These are phyloP conservation scores for Orchestia grillus DNA, from an alignment of 1,140 invertebrate genomes.

Conservation along the genomic window DNA sequence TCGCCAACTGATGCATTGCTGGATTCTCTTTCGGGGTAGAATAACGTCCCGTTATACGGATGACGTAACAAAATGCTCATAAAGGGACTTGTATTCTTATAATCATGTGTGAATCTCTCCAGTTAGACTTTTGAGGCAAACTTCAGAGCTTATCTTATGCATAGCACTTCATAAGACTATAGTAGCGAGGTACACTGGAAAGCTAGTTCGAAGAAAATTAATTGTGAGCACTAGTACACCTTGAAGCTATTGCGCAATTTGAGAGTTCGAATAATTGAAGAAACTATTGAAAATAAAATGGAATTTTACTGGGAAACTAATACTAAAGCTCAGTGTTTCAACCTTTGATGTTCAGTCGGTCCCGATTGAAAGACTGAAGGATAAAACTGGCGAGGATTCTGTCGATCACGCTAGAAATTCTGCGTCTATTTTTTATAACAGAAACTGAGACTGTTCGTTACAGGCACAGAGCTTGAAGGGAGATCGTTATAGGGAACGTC, in stretches of 20 bases:
- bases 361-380: not conserved
- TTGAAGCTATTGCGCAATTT: not conserved
- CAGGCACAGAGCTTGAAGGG: not conserved
- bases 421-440: not conserved
- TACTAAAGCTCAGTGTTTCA: not conserved
- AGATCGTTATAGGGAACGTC: not conserved
- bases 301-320: not conserved
- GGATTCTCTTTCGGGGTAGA: not conserved
- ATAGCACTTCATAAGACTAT: too few relatives aligned
- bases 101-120: not conserved
- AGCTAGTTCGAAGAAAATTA: not conserved
- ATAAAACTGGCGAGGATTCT: not conserved
- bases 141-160: too few relatives aligned
- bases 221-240: not conserved
- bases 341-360: not conserved
- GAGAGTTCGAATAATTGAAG: not conserved
- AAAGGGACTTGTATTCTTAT: not conserved
- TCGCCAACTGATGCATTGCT: not conserved
- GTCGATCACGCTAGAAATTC: not conserved
- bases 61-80: not conserved
- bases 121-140: not conserved
- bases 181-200: not conserved
- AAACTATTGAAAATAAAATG: not conserved
- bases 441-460: not conserved
- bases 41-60: not conserved